Conservation (phyloP, 2,888 invertebrate species). For the Tipula helvola region DNA sequence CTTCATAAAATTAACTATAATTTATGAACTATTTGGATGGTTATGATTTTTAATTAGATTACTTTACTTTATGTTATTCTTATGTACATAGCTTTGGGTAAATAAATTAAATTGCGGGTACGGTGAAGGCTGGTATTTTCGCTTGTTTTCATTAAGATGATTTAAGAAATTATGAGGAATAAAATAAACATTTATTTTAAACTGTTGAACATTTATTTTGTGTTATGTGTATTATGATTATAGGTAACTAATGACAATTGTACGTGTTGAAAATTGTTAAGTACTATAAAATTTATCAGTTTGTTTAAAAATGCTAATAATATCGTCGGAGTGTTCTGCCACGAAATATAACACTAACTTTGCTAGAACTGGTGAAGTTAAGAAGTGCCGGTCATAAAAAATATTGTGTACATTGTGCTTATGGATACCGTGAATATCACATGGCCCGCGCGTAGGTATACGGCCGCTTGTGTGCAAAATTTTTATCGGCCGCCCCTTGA, state of each 20-base stretch:
- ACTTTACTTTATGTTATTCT: background rate
- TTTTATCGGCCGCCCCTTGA: too few relatives aligned
- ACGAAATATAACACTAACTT: too few relatives aligned
- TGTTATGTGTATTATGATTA: background rate
- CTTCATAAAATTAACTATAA: background rate
- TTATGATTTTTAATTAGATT: constrained; percentile 4
- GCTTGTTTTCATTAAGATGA: background rate
- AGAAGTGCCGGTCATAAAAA: too few relatives aligned
- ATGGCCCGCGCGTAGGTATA: too few relatives aligned
- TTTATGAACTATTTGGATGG: background rate
- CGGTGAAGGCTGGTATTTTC: background rate
- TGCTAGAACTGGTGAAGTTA: too few relatives aligned
- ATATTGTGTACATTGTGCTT: too few relatives aligned
- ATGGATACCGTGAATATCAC: too few relatives aligned
- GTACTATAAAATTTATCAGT: background rate
- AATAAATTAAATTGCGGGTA: background rate
- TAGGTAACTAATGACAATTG: background rate
- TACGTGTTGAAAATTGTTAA: background rate
- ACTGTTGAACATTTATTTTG: background rate
- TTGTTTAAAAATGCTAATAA: background rate
- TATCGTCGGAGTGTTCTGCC: background rate
- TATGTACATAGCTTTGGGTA: background rate
- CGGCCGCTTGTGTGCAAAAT: too few relatives aligned
- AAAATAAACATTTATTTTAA: background rate
- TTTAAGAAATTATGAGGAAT: background rate